Conservation (phyloP, 2,797 vertebrate species). For the Eurystomus glaucurus region DNA sequence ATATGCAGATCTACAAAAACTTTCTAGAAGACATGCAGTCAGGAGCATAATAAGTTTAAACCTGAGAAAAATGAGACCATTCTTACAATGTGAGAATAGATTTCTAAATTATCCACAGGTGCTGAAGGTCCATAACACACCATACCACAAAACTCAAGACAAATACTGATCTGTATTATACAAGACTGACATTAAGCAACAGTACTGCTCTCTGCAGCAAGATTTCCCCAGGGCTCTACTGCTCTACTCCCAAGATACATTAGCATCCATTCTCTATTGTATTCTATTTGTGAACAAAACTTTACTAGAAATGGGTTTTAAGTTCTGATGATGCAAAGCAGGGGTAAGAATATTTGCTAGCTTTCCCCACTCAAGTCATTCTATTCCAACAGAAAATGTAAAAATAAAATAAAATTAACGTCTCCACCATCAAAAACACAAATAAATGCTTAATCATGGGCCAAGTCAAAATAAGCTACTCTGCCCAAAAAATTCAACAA, state of each 20-base stretch:
- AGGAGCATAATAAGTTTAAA: background rate
- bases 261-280: background rate
- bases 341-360: background rate
- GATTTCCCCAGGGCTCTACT: background rate
- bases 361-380: background rate
- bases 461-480: background rate
- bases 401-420: background rate
- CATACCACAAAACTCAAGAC: background rate
- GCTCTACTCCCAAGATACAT: background rate
- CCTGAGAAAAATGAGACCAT: background rate
- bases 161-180: background rate
- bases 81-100: background rate
- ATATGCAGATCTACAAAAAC: background rate
- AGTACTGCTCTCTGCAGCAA: background rate
- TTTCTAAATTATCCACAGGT: background rate
- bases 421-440: background rate
- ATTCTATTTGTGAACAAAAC: background rate
- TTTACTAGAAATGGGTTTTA: background rate
- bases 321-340: background rate
- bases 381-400: background rate
- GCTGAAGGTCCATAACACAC: background rate
- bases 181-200: background rate
- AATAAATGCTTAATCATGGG: background rate
- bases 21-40: background rate
- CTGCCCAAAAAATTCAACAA: background rate